Conservation (phyloP, 2,888 invertebrate species). For the Caenorhabditis wallacei region DNA sequence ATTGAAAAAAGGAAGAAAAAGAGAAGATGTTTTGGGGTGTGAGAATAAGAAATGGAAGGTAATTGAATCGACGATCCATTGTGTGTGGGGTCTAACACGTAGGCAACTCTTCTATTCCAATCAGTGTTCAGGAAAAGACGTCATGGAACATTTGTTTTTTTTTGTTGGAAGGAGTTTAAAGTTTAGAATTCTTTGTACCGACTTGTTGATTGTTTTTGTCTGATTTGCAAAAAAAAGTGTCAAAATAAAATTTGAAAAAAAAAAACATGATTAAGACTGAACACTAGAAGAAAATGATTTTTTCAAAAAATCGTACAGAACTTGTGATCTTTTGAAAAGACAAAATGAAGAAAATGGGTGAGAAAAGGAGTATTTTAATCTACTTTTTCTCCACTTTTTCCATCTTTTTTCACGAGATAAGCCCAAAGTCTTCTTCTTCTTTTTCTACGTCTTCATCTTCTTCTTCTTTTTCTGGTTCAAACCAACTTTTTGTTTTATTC, state of each 20-base stretch:
- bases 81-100: constrained; percentile 16
- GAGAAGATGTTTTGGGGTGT: constrained; percentile 10
- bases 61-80: constrained; percentile 50
- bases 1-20: constrained; percentile 26
- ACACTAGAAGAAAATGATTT: background rate
- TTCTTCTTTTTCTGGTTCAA: background rate
- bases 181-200: background rate
- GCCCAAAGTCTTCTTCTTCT: constrained; percentile 11
- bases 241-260: background rate
- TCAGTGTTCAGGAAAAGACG: constrained; percentile 39
- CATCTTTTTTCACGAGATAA: constrained; percentile 44
- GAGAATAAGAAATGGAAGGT: constrained; percentile 3
- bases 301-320: constrained; percentile 2
- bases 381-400: constrained; percentile 6
- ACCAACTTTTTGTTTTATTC: constrained; percentile 53
- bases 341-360: constrained; percentile 29
- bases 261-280: too few species aligned
- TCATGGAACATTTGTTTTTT: constrained; percentile 16
- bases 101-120: constrained; percentile 26
- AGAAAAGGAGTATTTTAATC: constrained; percentile 49
- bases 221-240: background rate
- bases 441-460: constrained; percentile 11
- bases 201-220: too few species aligned
- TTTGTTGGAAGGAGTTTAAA: background rate
- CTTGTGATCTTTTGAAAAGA: constrained; percentile 11